Base-by-base conservation (phyloP, 2,888 invertebrate species). In the Sceliomorpha sp. region DNA sequence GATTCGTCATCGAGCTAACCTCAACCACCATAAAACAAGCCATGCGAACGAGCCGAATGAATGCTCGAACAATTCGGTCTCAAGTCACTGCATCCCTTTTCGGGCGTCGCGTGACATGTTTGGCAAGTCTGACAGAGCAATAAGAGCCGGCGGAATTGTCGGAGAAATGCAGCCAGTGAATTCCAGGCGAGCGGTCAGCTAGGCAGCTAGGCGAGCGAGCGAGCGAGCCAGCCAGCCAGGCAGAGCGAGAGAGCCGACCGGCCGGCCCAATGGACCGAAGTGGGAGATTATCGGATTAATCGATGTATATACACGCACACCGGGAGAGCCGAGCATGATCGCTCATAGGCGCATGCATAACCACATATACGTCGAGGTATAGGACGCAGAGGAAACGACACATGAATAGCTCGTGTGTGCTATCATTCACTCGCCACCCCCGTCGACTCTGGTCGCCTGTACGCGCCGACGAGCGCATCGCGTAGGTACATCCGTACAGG, bases 241-340 rank as follows among this genome's bases (percentile, higher is more conserved):
- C 40, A n/a, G 24, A 24, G 17, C n/a, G n/a, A n/a, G n/a, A n/a
- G n/a, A n/a, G n/a, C n/a, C n/a, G n/a, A n/a, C 6, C 24, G 13
- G 29, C 36, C 70, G 62, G 47, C 14, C 72, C 78, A 78, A 82
- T 78, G 77, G 78, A 78, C 75, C 76, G 75, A 71, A 74, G 70
- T 60, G 59, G 48, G 69, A 72, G 79, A 79, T 82, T 82, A 85
- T 84, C 79, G 80, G 82, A 83, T 85, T 82, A 85, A 79, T 75
- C 80, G 76, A 73, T 75, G 77, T 79, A 59, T 51, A 42, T 62
- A 56, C 55, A 39, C 27, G 26, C 39, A 36, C 13, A 32, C 27
- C 31, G 15, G 20, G 7, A n/a, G n/a, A 5, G 17, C 31, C 32
- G 7, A 7, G 13, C 44, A 51, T 64, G 56, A 64, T 64, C 51